These are phyloP conservation scores for Apus apus DNA, from an alignment of 2,113 vertebrate genomes.

Conservation along the genomic window DNA sequence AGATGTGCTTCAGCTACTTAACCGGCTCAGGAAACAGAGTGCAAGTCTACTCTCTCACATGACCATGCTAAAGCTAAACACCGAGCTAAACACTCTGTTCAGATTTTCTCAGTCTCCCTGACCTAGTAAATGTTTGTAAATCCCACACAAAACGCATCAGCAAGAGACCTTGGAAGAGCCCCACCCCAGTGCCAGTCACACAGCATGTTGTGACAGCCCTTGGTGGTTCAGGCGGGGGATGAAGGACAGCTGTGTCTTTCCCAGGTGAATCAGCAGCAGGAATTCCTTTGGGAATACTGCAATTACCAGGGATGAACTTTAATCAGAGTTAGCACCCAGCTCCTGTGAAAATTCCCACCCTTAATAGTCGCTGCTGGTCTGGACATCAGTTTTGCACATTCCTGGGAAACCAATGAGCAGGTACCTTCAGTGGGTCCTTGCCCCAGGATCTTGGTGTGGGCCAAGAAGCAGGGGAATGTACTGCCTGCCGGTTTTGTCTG, in stretches of 20 bases:
- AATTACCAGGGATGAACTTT: neutral
- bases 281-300: neutral
- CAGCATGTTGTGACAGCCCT: neutral
- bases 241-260: neutral
- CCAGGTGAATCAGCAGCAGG: neutral
- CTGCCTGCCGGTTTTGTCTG: neutral
- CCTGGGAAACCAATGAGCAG: neutral
- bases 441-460: neutral
- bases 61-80: neutral
- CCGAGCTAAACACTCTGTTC: neutral
- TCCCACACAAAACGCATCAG: neutral
- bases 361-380: neutral
- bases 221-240: neutral
- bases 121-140: neutral
- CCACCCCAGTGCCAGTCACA: neutral
- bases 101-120: neutral
- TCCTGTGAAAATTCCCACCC: neutral
- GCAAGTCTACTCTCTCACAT: neutral
- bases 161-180: neutral
- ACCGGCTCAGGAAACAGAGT: neutral
- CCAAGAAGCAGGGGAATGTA: rapidly evolving
- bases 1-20: neutral
- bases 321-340: neutral
- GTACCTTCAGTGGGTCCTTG: neutral
- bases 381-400: neutral